Conservation (phyloP, 2,113 vertebrate species). For the Eurypyga helias region DNA sequence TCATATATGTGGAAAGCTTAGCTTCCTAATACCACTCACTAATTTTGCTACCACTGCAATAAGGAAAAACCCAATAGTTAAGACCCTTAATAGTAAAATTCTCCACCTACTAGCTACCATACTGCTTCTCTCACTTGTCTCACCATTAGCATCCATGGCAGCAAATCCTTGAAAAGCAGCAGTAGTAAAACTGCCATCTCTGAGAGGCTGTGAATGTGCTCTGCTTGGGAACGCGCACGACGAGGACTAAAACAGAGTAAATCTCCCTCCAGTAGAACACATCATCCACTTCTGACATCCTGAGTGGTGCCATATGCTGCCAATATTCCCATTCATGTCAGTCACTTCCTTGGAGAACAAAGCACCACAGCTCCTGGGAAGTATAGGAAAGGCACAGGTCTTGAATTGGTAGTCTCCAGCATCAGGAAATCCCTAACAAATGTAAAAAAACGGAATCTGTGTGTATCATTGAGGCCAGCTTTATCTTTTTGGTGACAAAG, state of each 20-base stretch:
- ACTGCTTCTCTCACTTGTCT: not conserved
- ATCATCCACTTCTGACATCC: not conserved
- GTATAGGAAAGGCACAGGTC: not conserved
- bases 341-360: not conserved
- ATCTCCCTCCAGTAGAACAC: not conserved
- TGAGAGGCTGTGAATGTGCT: not conserved
- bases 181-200: not conserved
- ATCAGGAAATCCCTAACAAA: not conserved
- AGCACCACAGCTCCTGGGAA: not conserved
- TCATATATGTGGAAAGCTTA: not conserved
- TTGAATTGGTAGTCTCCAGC: not conserved
- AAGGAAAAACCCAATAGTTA: not conserved
- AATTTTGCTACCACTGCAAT: not conserved
- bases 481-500: not conserved
- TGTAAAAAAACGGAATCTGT: not conserved
- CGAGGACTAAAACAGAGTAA: not conserved
- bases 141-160: not conserved
- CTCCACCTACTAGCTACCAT: not conserved
- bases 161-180: not conserved
- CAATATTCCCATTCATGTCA: not conserved
- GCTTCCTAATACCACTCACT: not conserved
- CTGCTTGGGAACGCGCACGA: fast-evolving
- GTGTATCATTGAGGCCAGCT: not conserved
- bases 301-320: not conserved
- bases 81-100: not conserved